Conservation (phyloP, 2,113 vertebrate species). For the Diphyllodes magnificus region DNA sequence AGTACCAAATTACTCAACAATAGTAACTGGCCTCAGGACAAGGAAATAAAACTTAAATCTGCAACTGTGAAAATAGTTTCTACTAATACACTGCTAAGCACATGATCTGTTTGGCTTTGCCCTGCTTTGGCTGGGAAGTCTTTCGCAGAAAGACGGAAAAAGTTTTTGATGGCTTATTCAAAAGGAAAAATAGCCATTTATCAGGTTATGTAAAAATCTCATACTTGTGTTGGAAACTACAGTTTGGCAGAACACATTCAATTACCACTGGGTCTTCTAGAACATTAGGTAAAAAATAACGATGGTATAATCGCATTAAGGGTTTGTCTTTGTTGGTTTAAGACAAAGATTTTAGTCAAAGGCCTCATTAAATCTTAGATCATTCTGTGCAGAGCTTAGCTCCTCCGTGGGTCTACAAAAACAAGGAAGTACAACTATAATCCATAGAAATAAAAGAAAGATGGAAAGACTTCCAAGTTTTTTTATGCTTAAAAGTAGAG, state of each 20-base stretch:
- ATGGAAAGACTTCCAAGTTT: neutral
- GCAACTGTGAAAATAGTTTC: slow-evolving; percentile 49
- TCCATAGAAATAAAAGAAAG: neutral
- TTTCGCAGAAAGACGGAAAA: slow-evolving; percentile 55
- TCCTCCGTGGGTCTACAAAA: neutral
- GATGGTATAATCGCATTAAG: slow-evolving; percentile 58
- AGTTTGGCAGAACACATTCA: slow-evolving; percentile 68
- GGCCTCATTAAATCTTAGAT: slow-evolving; percentile 44
- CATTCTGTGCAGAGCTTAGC: slow-evolving; percentile 4
- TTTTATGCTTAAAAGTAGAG: neutral
- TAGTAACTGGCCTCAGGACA: slow-evolving; percentile 7
- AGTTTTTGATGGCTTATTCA: slow-evolving; percentile 69
- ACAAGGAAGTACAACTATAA: neutral
- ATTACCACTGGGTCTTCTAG: slow-evolving; percentile 57
- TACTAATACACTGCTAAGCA: slow-evolving; percentile 49
- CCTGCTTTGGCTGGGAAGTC: slow-evolving; percentile 54
- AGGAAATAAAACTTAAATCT: slow-evolving; percentile 42
- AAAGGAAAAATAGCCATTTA: slow-evolving; percentile 71
- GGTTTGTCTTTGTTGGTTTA: slow-evolving; percentile 57
- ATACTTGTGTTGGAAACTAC: slow-evolving; percentile 61
- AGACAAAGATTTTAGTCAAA: slow-evolving; percentile 60
- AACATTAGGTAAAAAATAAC: slow-evolving; percentile 53
- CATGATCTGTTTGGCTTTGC: slow-evolving; percentile 59
- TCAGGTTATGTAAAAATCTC: slow-evolving; percentile 67
- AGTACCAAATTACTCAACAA: slow-evolving; percentile 12